Conservation (phyloP, 2,797 vertebrate genomes). For the Rhyacichthys aspro region DNA sequence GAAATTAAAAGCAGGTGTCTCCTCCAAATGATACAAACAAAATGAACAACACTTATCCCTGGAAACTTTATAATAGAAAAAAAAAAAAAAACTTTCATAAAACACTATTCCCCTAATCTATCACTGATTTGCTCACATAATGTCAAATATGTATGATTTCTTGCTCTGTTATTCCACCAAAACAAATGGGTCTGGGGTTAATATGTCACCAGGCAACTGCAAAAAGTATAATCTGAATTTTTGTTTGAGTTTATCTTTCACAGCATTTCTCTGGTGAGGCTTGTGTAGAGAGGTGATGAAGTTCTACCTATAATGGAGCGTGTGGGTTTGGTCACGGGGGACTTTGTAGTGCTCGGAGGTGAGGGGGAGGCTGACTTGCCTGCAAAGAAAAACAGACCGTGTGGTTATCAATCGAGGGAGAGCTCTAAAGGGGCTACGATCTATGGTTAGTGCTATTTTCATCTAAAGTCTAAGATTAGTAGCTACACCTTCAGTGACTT, state of each 20-base stretch:
- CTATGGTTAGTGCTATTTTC: slow-evolving; percentile 59
- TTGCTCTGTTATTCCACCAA: not conserved
- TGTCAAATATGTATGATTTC: not conserved
- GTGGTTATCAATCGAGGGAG: slow-evolving; percentile 49
- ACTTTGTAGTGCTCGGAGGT: slow-evolving; percentile 72
- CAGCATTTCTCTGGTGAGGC: slow-evolving; percentile 14
- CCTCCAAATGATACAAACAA: slow-evolving; percentile 26
- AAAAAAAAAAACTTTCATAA: slow-evolving; percentile 2
- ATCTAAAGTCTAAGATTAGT: slow-evolving; percentile 49
- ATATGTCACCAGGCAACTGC: not conserved
- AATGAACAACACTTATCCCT: slow-evolving; percentile 18
- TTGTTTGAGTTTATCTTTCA: not conserved
- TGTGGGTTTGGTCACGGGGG: slow-evolving; percentile 78
- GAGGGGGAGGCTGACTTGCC: slow-evolving; percentile 75
- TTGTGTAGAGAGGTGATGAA: slow-evolving; percentile 48
- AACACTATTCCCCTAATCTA: not conserved
- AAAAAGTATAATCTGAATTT: not conserved
- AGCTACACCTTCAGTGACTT: slow-evolving; percentile 13
- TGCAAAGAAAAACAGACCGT: slow-evolving; percentile 81
- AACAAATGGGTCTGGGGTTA: not conserved
- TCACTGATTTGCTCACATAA: not conserved
- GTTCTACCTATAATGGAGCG: slow-evolving; percentile 76
- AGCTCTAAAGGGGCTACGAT: slow-evolving; percentile 16
- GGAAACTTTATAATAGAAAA: slow-evolving; percentile 1
- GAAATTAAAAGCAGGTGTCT: slow-evolving; percentile 53